Base-by-base conservation (phyloP, 2,888 invertebrate species). In the Limnephilus auricula region DNA sequence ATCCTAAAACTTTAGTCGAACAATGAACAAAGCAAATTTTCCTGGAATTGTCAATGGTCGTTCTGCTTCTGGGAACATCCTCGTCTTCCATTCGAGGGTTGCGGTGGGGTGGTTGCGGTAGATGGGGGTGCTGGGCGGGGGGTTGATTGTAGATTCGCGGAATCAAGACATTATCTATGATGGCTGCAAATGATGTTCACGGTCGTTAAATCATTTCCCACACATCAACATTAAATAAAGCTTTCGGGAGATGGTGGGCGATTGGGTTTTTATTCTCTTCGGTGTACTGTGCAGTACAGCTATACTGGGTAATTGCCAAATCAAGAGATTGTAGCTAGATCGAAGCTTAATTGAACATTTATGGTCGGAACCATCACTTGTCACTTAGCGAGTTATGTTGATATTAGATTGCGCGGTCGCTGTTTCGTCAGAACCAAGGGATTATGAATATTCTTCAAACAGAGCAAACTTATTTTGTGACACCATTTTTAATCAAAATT, bases 21-120 rank as follows among this genome's bases (percentile, higher is more conserved):
- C 37, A 82, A 82, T 32, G 82, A 15, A 82, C 82, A 82, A 82
- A 82, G 82, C 32, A 31, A 82, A 82, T 82, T 82, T 82, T 82
- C 82, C 37, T 25, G 34, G 82, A 82, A 82, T 12, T 34, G 82
- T 82, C 82, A 82, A 82, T 82, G 82, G 37, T 82, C 82, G 34
- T 82, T 25, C 25, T 82, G 82, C 37, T 82, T 82, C 82, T 82
- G 25, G 37, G 82, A 82, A 82, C 32, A 34, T 82, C 18, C 6
- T 34, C 82, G 31, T 34, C 82, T 82, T 82, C 32, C 32, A 82
- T 32, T n/a, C 82, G 32, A 82, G 65, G 65, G 65, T 65, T 65
- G 65, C 65, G 25, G 9, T 65, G 25, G 25, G 65, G 80, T 82
- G 15, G 80, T 31, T 12, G 80, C 5, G 18, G 80, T 32, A 32